Conservation (phyloP, 2,797 vertebrate genomes). For the Gallinago solitaria region DNA sequence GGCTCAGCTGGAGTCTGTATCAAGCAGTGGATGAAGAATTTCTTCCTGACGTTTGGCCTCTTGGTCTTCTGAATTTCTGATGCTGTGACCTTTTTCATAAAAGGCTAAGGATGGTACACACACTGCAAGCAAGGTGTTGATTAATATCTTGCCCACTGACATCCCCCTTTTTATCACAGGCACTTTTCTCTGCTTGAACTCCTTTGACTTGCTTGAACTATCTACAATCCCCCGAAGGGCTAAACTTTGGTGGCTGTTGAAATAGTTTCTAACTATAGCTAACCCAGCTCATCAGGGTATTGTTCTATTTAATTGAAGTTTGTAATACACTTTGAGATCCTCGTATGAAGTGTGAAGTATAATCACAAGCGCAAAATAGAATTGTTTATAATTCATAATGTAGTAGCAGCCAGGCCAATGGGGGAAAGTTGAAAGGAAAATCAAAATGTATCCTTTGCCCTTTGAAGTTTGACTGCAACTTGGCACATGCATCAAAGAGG, state of each 20-base stretch:
- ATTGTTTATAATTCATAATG: slow-evolving; percentile 69
- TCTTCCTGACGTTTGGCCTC: background rate
- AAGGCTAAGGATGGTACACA: background rate
- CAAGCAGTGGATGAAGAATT: background rate
- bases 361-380: slow-evolving; percentile 35
- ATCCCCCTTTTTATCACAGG: background rate
- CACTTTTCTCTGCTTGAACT: background rate
- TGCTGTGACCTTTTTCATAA: background rate
- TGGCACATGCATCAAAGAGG: slow-evolving; percentile 64
- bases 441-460: slow-evolving; percentile 58
- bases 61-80: background rate
- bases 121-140: background rate
- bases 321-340: slow-evolving; percentile 40
- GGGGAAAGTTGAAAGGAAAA: slow-evolving; percentile 70
- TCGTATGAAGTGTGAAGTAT: background rate
- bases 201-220: background rate
- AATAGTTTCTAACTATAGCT: background rate
- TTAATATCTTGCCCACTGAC: background rate
- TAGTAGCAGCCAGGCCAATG: slow-evolving; percentile 42
- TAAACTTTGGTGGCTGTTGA: background rate
- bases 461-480: slow-evolving; percentile 66
- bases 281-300: slow-evolving; percentile 18
- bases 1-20: background rate
- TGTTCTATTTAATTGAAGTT: slow-evolving; percentile 57
- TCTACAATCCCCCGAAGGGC: background rate